Evolutionary conservation across 2,888 invertebrate species (phyloP).

Genomic region (Corbicula japonica): DNA sequence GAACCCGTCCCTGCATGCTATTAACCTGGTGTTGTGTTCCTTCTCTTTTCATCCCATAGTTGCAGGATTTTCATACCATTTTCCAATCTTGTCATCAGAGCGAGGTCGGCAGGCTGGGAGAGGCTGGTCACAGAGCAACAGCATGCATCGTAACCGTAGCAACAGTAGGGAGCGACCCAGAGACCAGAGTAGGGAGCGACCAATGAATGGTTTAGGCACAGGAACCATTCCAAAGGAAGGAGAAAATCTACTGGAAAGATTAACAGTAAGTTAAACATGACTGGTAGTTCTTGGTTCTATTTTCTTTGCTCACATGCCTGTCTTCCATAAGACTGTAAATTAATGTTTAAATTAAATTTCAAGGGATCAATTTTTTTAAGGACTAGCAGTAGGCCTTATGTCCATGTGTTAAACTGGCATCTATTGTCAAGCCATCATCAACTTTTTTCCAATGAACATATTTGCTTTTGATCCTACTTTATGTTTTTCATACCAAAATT

Average conservation of each 20-base stretch:
- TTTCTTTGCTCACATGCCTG: no score
- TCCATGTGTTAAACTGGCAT: no score
- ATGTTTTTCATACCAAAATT: no score
- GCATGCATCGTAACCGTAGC: constrained; percentile 46
- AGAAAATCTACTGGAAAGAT: constrained; percentile 56
- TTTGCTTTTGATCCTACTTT: no score
- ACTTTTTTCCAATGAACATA: no score
- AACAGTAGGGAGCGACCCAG: constrained; percentile 47
- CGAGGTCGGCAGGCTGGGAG: constrained; percentile 53
- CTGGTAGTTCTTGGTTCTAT: no score
- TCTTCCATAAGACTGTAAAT: no score
- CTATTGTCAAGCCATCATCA: no score
- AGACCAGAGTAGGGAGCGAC: constrained; percentile 20
- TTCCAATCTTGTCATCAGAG: constrained; percentile 59
- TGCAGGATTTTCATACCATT: constrained; percentile 55
- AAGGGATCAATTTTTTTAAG: no score
- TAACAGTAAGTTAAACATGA: constrained; percentile 52
- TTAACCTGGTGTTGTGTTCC: constrained; percentile 26
- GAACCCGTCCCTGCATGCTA: no score
- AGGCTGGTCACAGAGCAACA: constrained; percentile 57
- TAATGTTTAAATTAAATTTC: no score
- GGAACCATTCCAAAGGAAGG: constrained; percentile 61
- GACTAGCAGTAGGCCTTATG: no score
- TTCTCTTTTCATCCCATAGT: constrained; percentile 20
- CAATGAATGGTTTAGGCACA: neutral